Evolutionary conservation across 2,113 vertebrate species (phyloP), one percentile per base, ranked within the genome.

Genomic region (Sinocyclocheilus grahami): DNA sequence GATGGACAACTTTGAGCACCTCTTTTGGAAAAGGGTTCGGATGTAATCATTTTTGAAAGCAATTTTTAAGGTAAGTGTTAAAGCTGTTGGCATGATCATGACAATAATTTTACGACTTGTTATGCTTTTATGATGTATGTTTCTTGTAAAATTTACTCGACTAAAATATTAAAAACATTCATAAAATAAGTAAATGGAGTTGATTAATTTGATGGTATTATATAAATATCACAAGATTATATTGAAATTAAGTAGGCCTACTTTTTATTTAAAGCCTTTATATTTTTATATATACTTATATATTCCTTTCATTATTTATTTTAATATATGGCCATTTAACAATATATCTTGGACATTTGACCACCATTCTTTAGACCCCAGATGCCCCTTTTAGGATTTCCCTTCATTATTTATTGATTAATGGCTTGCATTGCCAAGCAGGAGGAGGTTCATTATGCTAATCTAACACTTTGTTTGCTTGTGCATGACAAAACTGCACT

Each of bases 361-460:
- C 5, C 11, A 14, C 16, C 16, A 33, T 33, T 63, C 6, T 16
- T 11, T 46, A 78, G 51, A n/a, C 60, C 16, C 39, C 62, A 82
- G 60, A 42, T 71, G 63, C 81, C 16, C 42, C 71, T 27, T 71
- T 37, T 22, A 82, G 65, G 63, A 53, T 82, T 82, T 71, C 63
- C 60, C 63, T 48, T 71, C 46, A 82, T 82, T 53, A 82, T 53
- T 71, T 71, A 69, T 71, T 53, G 3, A 82, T 67, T 30, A 51
- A 67, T 65, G n/a, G 42, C 62, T 53, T 10, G 42, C 13, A n/a
- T 22, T 33, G 18, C 1, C 80, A 82, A 69, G 42, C 62, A 82
- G 27, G 48, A 33, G 62, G 24, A 82, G 46, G 42, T 33, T 69
- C 63, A 69, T 69, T 53, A 69, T 42, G 27, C 80, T 13, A 69